Conservation (phyloP, 2,113 vertebrate species). For the Laterallus jamaicensis region DNA sequence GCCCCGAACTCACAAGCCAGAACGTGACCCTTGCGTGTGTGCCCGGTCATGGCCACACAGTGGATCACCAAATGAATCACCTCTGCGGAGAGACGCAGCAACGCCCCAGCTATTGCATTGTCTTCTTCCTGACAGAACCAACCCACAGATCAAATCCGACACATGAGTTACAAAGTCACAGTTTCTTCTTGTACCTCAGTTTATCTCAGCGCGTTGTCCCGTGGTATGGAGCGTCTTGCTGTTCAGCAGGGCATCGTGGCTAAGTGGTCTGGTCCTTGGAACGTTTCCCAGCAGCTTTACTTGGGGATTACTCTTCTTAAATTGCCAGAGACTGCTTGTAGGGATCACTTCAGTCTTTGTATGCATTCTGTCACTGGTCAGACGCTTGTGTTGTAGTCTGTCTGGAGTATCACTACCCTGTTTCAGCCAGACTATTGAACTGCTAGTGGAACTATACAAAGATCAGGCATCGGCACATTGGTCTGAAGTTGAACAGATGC, state of each 20-base stretch:
- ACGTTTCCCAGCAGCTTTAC: background rate
- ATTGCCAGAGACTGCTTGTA: background rate
- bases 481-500: background rate
- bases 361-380: background rate
- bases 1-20: background rate
- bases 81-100: background rate
- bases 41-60: fast-evolving
- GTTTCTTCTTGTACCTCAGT: background rate
- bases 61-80: background rate
- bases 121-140: background rate
- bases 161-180: background rate
- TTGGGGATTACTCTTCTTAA: background rate
- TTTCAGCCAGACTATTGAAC: background rate
- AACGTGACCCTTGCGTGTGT: fast-evolving
- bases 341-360: background rate
- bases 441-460: background rate
- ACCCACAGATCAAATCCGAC: background rate
- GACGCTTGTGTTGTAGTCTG: background rate
- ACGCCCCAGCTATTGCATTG: background rate
- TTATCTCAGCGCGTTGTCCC: background rate
- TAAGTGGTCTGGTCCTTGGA: background rate
- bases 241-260: background rate
- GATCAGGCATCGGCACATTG: background rate
- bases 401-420: background rate
- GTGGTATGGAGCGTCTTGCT: background rate